These are phyloP conservation scores for Minunthozetes semirufus DNA, from an alignment of 2,888 invertebrate genomes.

Conservation along the genomic window DNA sequence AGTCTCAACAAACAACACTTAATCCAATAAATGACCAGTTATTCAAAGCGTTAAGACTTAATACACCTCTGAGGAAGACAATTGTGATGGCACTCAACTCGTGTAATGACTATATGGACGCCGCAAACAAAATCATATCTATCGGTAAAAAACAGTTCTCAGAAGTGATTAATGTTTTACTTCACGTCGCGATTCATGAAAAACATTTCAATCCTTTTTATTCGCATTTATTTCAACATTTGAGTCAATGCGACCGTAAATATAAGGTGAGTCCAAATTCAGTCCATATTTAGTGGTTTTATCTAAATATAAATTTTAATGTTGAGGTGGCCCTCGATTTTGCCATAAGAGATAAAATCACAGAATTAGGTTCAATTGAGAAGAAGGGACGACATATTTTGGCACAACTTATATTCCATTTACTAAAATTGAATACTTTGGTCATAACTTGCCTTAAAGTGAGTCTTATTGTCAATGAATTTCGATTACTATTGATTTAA, in stretches of 20 bases:
- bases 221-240: constrained; percentile 34
- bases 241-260: constrained; percentile 36
- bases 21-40: constrained; percentile 29
- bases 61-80: constrained; percentile 35
- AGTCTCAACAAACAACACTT: not conserved
- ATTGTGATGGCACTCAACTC: constrained; percentile 31
- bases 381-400: constrained; percentile 6
- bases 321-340: constrained; percentile 34
- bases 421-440: constrained; percentile 34
- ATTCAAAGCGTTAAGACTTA: constrained; percentile 33
- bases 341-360: constrained; percentile 37
- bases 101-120: constrained; percentile 38
- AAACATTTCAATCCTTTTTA: constrained; percentile 38
- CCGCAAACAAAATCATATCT: constrained; percentile 30
- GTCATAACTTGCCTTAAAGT: constrained; percentile 36
- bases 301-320: not conserved
- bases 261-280: constrained; percentile 32
- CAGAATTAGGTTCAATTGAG: constrained; percentile 24
- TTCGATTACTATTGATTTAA: not conserved
- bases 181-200: constrained; percentile 37
- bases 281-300: too few species aligned
- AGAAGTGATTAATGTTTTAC: constrained; percentile 36
- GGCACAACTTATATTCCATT: constrained; percentile 13
- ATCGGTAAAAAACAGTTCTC: constrained; percentile 34
- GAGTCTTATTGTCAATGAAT: not conserved